Evolutionary conservation across 2,888 invertebrate genomes (phyloP).

Genomic region (Perdita meconis): DNA sequence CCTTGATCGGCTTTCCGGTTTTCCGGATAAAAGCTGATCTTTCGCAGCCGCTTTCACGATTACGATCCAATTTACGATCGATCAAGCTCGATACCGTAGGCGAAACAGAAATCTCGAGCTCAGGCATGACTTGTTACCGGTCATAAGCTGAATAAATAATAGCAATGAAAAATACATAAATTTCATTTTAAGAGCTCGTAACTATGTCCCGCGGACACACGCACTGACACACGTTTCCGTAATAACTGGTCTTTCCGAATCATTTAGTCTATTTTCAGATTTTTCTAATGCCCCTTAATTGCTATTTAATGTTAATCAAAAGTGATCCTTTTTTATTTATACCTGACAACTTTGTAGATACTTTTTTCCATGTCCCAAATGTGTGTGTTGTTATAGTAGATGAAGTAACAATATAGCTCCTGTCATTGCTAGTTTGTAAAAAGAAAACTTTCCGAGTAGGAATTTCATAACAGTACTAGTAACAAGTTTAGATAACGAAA

Average conservation of each 20-base stretch:
- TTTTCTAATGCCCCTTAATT: slow-evolving; percentile 7
- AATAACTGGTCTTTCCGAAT: slow-evolving; percentile 23
- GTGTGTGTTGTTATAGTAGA: background rate
- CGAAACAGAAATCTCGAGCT: slow-evolving; percentile 1
- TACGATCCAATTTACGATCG: slow-evolving; percentile 50
- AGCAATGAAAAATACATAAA: slow-evolving; percentile 32
- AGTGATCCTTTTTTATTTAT: too few relatives aligned
- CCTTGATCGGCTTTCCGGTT: slow-evolving; percentile 22
- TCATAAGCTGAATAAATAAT: slow-evolving; percentile 31
- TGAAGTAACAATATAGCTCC: too few relatives aligned
- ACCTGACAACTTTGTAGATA: background rate
- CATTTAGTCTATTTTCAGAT: background rate
- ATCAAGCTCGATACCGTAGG: slow-evolving; percentile 23
- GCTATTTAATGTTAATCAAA: background rate
- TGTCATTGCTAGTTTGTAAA: too few relatives aligned
- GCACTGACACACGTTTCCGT: background rate
- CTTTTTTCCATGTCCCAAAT: background rate
- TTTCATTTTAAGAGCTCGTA: slow-evolving; percentile 26
- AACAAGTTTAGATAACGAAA: too few relatives aligned
- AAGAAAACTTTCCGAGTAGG: too few relatives aligned
- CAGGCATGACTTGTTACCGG: slow-evolving; percentile 5
- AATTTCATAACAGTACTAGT: too few relatives aligned
- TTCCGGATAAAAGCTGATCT: slow-evolving; percentile 12
- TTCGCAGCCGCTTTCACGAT: slow-evolving; percentile 28
- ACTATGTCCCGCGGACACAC: slow-evolving; percentile 11